These are phyloP conservation scores for Notamacropus eugenii DNA, from an alignment of 2,797 vertebrate species.

Conservation along the genomic window DNA sequence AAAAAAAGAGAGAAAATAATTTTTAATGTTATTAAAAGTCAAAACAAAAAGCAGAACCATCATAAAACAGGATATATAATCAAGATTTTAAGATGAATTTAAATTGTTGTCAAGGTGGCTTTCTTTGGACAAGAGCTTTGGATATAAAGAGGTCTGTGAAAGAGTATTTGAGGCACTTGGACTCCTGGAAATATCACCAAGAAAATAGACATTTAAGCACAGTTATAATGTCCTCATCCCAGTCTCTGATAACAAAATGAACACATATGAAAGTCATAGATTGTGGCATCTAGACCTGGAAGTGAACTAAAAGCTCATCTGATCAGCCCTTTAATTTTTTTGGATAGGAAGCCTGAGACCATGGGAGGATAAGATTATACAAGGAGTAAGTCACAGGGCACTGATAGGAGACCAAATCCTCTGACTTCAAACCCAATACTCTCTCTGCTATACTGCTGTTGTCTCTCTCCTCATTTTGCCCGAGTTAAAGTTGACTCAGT, in stretches of 20 bases:
- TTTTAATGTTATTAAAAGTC: constrained; percentile 66
- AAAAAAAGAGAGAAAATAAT: constrained; percentile 61
- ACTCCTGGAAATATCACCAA: background rate
- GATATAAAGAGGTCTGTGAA: background rate
- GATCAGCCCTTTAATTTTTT: background rate
- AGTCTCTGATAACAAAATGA: background rate
- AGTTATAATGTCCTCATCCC: background rate
- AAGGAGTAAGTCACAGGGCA: background rate
- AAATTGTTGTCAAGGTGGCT: background rate
- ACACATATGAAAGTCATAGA: background rate
- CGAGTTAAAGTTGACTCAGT: background rate
- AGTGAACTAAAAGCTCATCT: background rate
- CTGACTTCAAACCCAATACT: background rate
- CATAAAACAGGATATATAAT: background rate
- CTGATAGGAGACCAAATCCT: background rate
- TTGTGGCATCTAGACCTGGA: background rate
- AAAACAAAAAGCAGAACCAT: constrained; percentile 41
- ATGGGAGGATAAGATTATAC: background rate
- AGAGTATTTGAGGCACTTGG: background rate
- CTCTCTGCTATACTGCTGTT: background rate
- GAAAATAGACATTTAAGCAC: background rate
- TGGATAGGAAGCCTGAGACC: background rate
- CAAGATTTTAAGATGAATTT: constrained; percentile 9
- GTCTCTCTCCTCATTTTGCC: background rate
- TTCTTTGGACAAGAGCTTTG: background rate